Base-by-base conservation (phyloP, 2,113 vertebrate genomes). In the Indicator indicator region DNA sequence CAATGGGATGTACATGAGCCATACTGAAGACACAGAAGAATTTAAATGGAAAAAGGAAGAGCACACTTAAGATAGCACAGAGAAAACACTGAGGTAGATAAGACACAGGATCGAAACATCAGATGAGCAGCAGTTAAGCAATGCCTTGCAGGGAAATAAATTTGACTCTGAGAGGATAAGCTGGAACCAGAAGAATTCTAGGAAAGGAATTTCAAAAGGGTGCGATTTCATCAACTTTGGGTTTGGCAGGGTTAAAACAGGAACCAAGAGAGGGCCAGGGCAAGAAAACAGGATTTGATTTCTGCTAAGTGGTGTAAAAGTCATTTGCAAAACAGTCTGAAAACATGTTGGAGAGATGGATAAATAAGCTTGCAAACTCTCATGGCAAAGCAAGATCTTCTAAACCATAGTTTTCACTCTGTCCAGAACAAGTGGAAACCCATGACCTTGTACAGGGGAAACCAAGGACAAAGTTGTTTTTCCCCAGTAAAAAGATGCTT, bases 241-340 rank as follows among this genome's bases (percentile, higher is more conserved):
- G 26, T 93, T 86, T 62, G 56, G 17, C 33, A 68, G 28, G 17
- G 8, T 80, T 83, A 88, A 95, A 78, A 33, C 9, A 90, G 19
- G 13, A 94, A 8, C 4, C 26, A 69, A 70, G 36, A 78, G 13
- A 69, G 17, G 24, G 24, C 26, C 14, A 63, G 54, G 54, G 24
- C 15, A 90, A 32, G 62, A 91, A 88, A 88, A 63, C 12, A 32
- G 50, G 9, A 77, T 67, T 86, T 1, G 1, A 8, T 77, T 93
- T 70, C 52, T 77, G 40, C 14, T 59, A 82, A 77, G 36, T n/a
- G 15, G 16, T 48, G 6, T 56, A 77, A 82, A 86, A 91, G 16
- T 26, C 1, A 63, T 62, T 69, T 52, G 21, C 50, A 80, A 79
- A 91, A 60, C 11, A 16, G 18, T 33, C n/a, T 70, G 72, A 76